phyloP scores from a whole-genome alignment of 2,888 invertebrate species.

The Scaptodrosophila latifasciaeformis region DNA sequence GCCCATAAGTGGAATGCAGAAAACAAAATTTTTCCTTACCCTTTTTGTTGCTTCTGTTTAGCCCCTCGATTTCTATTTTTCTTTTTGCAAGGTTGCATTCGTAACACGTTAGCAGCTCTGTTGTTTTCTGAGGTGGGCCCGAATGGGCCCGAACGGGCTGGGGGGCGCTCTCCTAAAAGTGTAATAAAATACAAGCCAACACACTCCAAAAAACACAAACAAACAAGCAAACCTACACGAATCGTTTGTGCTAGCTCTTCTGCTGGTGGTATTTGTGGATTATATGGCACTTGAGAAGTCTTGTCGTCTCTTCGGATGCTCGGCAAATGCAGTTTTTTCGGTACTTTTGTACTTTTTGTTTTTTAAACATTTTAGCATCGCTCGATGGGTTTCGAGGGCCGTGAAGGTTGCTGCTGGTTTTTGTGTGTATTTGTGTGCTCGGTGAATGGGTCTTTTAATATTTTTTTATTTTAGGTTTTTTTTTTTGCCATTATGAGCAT shows the following conservation, averaged over 20 bases:
- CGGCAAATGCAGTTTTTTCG: slow-evolving; percentile 41
- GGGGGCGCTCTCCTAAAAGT: slow-evolving; percentile 12
- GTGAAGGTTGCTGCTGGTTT: not conserved
- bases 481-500: not conserved
- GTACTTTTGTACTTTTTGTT: slow-evolving; percentile 23
- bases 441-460: too few species aligned
- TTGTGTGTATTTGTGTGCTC: too few species aligned
- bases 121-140: not conserved
- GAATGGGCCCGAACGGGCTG: not conserved
- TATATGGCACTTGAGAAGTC: slow-evolving; percentile 28
- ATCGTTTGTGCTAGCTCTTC: not conserved
- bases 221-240: slow-evolving; percentile 18
- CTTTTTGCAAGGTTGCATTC: slow-evolving; percentile 31
- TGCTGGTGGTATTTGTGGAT: not conserved
- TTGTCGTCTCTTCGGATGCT: slow-evolving; percentile 33
- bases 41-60: slow-evolving; percentile 14
- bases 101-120: not conserved
- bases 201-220: slow-evolving; percentile 16
- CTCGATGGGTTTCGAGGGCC: slow-evolving; percentile 5
- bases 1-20: slow-evolving; percentile 16
- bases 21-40: slow-evolving; percentile 8
- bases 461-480: too few species aligned
- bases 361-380: not conserved
- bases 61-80: slow-evolving; percentile 27
- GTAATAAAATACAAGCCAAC: slow-evolving; percentile 27